Evolutionary conservation across 2,113 vertebrate species (phyloP).

Genomic region (Stigmatopora argus): DNA sequence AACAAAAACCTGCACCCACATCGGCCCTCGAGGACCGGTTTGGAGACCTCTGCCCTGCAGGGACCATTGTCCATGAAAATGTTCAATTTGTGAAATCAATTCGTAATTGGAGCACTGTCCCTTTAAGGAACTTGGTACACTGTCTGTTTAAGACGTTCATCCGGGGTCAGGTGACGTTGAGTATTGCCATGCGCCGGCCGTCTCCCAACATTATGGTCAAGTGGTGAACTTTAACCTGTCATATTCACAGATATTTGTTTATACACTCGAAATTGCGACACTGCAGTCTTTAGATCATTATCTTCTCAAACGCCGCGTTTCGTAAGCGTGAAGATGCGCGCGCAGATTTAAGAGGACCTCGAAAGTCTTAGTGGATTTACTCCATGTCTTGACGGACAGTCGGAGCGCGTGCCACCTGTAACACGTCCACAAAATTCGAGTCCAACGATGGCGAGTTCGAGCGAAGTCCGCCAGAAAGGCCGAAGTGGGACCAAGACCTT

Average conservation of each 20-base stretch:
- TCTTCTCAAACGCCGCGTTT: not conserved
- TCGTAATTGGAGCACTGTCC: not conserved
- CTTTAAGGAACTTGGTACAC: conserved; percentile 17
- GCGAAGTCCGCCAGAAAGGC: not conserved
- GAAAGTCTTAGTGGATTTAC: not conserved
- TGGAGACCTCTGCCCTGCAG: too few species aligned
- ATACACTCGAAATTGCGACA: not conserved
- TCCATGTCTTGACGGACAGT: not conserved
- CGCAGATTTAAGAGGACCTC: conserved; percentile 57
- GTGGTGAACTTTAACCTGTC: conserved; percentile 12
- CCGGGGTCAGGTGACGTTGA: conserved; percentile 13
- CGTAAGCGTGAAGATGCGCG: conserved; percentile 25
- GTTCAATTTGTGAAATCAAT: too few species aligned
- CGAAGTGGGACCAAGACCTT: conserved; percentile 67
- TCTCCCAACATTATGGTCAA: not conserved
- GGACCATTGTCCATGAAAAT: not conserved
- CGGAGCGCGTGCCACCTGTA: not conserved
- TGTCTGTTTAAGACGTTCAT: conserved; percentile 53
- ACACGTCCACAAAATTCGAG: not conserved
- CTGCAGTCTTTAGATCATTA: conserved; percentile 6
- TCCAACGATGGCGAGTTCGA: conserved; percentile 53
- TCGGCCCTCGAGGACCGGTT: too few species aligned
- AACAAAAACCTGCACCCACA: too few species aligned
- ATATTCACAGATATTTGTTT: not conserved
- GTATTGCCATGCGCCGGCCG: not conserved